Base-by-base conservation (phyloP, 2,888 invertebrate genomes). In the Gordius sp. region DNA sequence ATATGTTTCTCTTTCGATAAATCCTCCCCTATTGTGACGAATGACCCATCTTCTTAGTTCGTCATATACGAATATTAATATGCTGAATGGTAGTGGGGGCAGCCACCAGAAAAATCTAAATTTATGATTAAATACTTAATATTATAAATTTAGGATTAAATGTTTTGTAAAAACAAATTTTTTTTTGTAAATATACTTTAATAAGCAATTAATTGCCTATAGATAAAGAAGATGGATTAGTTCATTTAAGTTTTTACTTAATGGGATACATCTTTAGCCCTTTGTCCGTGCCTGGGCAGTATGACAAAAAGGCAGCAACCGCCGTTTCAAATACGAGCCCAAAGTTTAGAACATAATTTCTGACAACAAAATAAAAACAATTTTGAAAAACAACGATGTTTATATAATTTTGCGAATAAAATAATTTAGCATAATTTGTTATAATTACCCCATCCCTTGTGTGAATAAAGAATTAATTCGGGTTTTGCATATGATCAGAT, bases 401-500 rank as follows among this genome's bases (percentile, higher is more conserved):
- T n/a, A n/a, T n/a, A n/a, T n/a, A n/a, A n/a, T n/a, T n/a, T n/a
- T n/a, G n/a, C n/a, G n/a, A n/a, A n/a, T n/a, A n/a, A n/a, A n/a
- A n/a, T n/a, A n/a, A n/a, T n/a, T n/a, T n/a, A n/a, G n/a, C n/a
- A n/a, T n/a, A n/a, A n/a, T n/a, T n/a, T n/a, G n/a, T n/a, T n/a
- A n/a, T n/a, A n/a, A n/a, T n/a, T 47, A 47, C 47, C 47, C 68
- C 68, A 70, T 68, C 60, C 69, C 72, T 63, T 73, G 73, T 60
- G 73, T 71, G 63, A 72, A 67, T 56, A 73, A 64, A 24, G 73
- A 73, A 61, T 71, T 68, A 60, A 71, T 66, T 28, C 72, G 66
- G n/a, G 72, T 73, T 65, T 73, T 72, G 61, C 72, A 72, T 62
- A 73, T 71, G 63, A 73, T 67, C 62, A 72, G 63, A 66, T 73